Percentiles rank a stretch among this genome's conserved stretches.
Evolutionary conservation across 1,140 invertebrate genomes (phyloP).

Genomic region (Spodoptera frugiperda): DNA sequence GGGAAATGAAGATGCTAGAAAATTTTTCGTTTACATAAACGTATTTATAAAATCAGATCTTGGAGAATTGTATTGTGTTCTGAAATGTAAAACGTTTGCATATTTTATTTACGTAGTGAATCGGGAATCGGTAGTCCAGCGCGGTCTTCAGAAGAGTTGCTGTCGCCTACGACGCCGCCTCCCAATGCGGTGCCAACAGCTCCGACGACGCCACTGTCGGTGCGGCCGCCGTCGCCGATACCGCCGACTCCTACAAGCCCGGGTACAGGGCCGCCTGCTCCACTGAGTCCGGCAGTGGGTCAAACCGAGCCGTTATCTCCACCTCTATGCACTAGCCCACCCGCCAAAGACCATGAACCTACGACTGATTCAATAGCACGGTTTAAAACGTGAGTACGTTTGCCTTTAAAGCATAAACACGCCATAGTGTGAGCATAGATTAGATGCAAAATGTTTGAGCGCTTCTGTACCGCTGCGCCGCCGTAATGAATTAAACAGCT

Average conservation of each 20-base stretch:
- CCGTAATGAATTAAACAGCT: background rate
- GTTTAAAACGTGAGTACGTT: conserved; percentile 83
- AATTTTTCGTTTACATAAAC: background rate
- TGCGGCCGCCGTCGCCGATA: conserved; percentile 32
- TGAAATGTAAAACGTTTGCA: background rate
- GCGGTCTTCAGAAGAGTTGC: conserved; percentile 77
- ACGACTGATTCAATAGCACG: conserved; percentile 75
- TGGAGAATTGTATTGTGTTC: background rate
- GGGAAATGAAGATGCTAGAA: background rate
- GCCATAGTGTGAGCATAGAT: conserved; percentile 43
- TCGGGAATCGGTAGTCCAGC: conserved; percentile 83
- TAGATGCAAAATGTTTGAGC: conserved; percentile 12
- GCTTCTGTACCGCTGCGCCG: background rate
- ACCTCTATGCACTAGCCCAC: conserved; percentile 79
- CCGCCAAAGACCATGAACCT: conserved; percentile 74
- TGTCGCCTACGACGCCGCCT: conserved; percentile 76
- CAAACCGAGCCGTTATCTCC: conserved; percentile 72
- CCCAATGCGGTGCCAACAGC: conserved; percentile 39
- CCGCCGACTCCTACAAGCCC: background rate
- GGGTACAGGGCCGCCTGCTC: conserved; percentile 19
- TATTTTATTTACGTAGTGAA: conserved; percentile 66
- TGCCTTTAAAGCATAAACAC: background rate
- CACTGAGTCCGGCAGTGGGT: conserved; percentile 51
- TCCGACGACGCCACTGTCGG: conserved; percentile 34
- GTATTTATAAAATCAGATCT: too few relatives aligned